Evolutionary conservation across 2,113 vertebrate species (phyloP), one percentile per base, ranked within the genome.

Genomic region (Megatriorchis doriae): DNA sequence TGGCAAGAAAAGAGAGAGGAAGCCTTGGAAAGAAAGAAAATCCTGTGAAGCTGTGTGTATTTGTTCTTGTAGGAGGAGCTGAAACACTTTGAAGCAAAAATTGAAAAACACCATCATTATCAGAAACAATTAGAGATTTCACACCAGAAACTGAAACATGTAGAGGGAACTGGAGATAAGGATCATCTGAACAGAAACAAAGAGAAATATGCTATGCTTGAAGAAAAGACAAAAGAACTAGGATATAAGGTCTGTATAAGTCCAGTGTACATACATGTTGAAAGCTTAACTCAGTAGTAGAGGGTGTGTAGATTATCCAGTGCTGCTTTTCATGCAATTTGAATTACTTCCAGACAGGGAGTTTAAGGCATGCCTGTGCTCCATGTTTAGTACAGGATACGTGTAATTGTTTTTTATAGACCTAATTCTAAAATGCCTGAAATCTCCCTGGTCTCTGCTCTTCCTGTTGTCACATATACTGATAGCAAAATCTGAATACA

Each of bases 51-150:
- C 40, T 71, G 11, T 71, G 13, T 90, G 52, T 75, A 4, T 95
- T 85, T 56, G 1, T 84, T 66, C 1, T 81, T 22, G 65, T 71
- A 99, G 99, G 99, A 99, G 93, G 99, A 99, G 94, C 98, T 99
- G 65, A 99, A 95, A 86, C 99, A 99, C 96, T 99, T 99, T 6
- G 99, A 99, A 97, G 99, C 98, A 77, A 99, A 99, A 88, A 99
- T 99, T 40, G 99, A 99, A 92, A 99, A 99, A 94, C 99, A 99
- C 91, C 98, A 98, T 87, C 99, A 99, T 94, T 99, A 99, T 95
- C 98, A 99, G 98, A 99, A 99, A 93, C 99, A 99, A 94, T 98
- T 99, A 90, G 99, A 99, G 84, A 98, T 99, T 34, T 99, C 99
- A 4, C 99, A 99, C n/a, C 98, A 99, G 97, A 99, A 99, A 88